phyloP scores from a whole-genome alignment of 53 echinoderm and acorn worm species.

The Temnopleurus reevesii region DNA sequence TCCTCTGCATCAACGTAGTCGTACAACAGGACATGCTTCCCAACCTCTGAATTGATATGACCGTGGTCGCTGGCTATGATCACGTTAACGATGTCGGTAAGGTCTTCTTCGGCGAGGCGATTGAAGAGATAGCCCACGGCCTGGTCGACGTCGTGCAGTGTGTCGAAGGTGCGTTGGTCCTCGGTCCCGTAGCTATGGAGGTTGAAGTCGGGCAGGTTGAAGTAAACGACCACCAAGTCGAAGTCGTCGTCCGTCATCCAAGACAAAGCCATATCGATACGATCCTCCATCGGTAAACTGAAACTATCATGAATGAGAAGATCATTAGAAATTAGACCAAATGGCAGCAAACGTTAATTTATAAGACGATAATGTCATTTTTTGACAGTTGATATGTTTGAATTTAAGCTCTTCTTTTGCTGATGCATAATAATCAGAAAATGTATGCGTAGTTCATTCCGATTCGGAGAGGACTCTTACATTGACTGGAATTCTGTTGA shows the following conservation, averaged over 20 bases:
- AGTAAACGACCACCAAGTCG: constrained; percentile 83
- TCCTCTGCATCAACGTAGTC: constrained; percentile 81
- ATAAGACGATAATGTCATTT: too few species aligned
- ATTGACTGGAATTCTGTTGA: too few species aligned
- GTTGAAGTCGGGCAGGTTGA: constrained; percentile 78
- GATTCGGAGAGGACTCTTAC: too few species aligned
- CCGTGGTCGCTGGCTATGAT: constrained; percentile 88
- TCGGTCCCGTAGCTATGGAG: constrained; percentile 84
- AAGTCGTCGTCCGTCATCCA: constrained; percentile 85
- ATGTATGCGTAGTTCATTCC: too few species aligned
- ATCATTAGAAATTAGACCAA: too few species aligned
- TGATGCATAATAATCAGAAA: too few species aligned
- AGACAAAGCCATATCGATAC: constrained; percentile 74
- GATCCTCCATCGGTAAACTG: constrained; percentile 63
- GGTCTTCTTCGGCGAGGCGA: constrained; percentile 62
- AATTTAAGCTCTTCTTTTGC: too few species aligned
- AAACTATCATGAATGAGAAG: too few species aligned
- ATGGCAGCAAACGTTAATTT: too few species aligned
- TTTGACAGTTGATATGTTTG: too few species aligned
- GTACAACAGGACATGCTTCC: constrained; percentile 75
- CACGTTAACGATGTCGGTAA: constrained; percentile 70
- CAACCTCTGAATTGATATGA: constrained; percentile 57
- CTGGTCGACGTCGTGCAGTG: constrained; percentile 66
- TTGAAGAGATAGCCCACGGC: constrained; percentile 78
- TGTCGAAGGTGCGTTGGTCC: constrained; percentile 52